A percentile compares a stretch with the other conserved stretches of the same genome.
Conservation (phyloP, 2,113 vertebrate genomes). For the Terrapene triunguis region DNA sequence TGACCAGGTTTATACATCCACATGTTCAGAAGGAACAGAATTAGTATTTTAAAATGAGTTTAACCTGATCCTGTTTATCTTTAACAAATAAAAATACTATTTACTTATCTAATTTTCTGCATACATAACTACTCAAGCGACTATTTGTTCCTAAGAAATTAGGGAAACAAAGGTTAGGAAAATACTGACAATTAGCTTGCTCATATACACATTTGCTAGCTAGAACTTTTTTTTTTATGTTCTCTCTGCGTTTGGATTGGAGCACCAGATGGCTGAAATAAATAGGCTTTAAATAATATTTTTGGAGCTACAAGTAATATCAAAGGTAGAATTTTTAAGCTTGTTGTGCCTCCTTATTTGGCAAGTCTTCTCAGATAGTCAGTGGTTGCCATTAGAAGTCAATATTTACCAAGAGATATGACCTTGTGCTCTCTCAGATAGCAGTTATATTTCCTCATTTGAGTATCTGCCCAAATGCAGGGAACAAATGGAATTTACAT, state of each 20-base stretch:
- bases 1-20: not conserved
- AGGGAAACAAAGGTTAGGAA: not conserved
- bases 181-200: not conserved
- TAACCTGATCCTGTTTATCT: not conserved
- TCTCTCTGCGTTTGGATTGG: not conserved
- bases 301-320: not conserved
- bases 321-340: not conserved
- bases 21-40: not conserved
- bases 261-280: not conserved
- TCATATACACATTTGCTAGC: not conserved
- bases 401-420: not conserved
- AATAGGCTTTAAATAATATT: not conserved
- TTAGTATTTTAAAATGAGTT: slow-evolving; percentile 4
- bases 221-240: not conserved
- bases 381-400: not conserved
- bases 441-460: not conserved
- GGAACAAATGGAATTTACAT: not conserved
- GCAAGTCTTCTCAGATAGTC: not conserved
- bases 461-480: not conserved
- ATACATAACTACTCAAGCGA: not conserved
- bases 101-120: not conserved
- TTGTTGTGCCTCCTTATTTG: not conserved
- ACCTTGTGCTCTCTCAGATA: not conserved
- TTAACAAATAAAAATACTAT: slow-evolving; percentile 23
- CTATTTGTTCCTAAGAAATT: not conserved